These are phyloP conservation scores for Toxotes lorentzi DNA, from an alignment of 2,797 vertebrate species.

Conservation along the genomic window DNA sequence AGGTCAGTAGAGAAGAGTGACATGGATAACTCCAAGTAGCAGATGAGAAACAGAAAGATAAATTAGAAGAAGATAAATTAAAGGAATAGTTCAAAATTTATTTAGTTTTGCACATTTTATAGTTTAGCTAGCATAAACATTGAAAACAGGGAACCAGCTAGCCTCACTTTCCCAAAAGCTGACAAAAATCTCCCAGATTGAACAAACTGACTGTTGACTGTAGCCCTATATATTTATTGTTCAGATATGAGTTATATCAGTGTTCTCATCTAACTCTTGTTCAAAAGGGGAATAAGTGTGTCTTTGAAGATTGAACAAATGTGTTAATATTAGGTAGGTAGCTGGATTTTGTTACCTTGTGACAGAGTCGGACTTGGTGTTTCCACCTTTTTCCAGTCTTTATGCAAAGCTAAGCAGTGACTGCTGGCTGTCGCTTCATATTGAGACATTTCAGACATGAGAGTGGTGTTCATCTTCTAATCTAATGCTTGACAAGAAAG, in stretches of 20 bases:
- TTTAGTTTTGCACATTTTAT: background rate
- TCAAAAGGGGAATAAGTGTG: background rate
- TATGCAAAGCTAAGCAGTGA: background rate
- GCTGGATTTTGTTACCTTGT: conserved; percentile 9
- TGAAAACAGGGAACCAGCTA: background rate
- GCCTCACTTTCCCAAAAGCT: background rate
- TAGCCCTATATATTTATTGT: background rate
- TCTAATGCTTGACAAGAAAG: background rate
- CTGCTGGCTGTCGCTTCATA: background rate
- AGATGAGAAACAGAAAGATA: conserved; percentile 1
- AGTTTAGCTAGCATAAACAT: background rate
- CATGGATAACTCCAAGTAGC: background rate
- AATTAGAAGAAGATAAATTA: conserved; percentile 6
- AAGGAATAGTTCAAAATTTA: background rate
- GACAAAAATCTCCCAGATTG: background rate
- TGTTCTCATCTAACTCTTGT: background rate
- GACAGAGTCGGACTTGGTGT: no score
- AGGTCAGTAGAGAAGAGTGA: background rate
- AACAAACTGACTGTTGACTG: background rate
- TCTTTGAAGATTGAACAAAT: conserved; percentile 19
- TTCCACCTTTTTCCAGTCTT: background rate
- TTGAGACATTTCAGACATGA: background rate
- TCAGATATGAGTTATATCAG: background rate
- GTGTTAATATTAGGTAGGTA: background rate
- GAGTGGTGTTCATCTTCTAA: background rate